These are phyloP conservation scores for Calidris pygmaea DNA, from an alignment of 2,113 vertebrate genomes.

Conservation along the genomic window DNA sequence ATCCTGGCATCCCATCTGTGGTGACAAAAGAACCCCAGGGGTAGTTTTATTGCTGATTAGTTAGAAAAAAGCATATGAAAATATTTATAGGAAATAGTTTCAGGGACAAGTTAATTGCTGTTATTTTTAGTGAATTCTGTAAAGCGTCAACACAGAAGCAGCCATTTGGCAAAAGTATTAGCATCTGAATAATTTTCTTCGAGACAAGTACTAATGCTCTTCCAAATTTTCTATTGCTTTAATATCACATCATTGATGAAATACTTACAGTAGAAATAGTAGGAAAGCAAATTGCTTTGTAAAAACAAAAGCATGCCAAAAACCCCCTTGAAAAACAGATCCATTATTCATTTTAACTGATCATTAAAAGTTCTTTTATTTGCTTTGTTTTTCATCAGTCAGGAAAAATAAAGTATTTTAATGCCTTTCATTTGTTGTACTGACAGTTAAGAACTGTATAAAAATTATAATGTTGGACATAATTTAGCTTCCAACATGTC, in stretches of 20 bases:
- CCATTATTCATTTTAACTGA: neutral
- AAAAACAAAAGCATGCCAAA: neutral
- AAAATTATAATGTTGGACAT: neutral
- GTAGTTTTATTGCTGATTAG: neutral
- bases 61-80: neutral
- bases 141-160: neutral
- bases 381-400: neutral
- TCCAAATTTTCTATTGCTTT: neutral
- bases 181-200: slow-evolving; percentile 1
- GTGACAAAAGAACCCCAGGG: neutral
- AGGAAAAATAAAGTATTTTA: neutral
- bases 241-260: neutral
- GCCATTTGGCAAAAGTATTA: neutral
- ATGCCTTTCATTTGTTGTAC: neutral
- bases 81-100: slow-evolving; percentile 25
- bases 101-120: neutral
- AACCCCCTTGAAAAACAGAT: neutral
- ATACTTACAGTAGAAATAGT: neutral
- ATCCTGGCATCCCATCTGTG: neutral
- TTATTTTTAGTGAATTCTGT: neutral
- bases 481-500: neutral
- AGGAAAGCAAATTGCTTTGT: neutral
- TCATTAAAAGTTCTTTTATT: neutral
- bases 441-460: neutral
- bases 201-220: neutral